A percentile compares a stretch with the other conserved stretches of the same genome.
Evolutionary conservation across 1,140 invertebrate species (phyloP).

Genomic region (Stratiolaelaps scimitus): DNA sequence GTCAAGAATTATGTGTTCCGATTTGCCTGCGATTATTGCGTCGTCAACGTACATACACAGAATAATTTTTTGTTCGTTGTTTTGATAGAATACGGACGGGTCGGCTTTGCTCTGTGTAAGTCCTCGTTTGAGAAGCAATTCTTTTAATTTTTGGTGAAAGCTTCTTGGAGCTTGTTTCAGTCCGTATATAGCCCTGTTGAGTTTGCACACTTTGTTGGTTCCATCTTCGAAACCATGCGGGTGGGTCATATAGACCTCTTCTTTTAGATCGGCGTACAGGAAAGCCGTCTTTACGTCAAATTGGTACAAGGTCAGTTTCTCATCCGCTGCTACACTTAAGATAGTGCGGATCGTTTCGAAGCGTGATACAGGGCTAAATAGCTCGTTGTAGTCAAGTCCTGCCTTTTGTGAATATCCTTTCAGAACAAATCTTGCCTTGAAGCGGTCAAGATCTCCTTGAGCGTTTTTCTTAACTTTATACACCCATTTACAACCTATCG

Average conservation of each 20-base stretch:
- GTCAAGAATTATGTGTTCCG: not conserved
- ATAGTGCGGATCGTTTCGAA: slow-evolving; percentile 7
- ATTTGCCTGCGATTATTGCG: not conserved
- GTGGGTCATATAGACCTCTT: slow-evolving; percentile 31
- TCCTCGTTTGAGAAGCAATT: not conserved
- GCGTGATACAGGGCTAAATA: slow-evolving; percentile 38
- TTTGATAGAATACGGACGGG: too few relatives aligned
- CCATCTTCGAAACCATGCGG: slow-evolving; percentile 30
- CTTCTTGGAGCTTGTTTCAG: slow-evolving; percentile 9
- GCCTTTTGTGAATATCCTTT: slow-evolving; percentile 39
- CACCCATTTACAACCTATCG: not conserved
- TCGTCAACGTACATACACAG: too few relatives aligned
- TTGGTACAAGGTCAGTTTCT: not conserved
- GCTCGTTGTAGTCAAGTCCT: slow-evolving; percentile 40
- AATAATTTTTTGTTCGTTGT: too few relatives aligned
- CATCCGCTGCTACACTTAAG: slow-evolving; percentile 10
- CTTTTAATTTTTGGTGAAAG: too few relatives aligned
- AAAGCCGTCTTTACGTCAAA: slow-evolving; percentile 20
- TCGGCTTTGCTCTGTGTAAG: too few relatives aligned
- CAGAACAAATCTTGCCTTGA: slow-evolving; percentile 36
- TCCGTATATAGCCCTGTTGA: slow-evolving; percentile 31
- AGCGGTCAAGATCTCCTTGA: too few relatives aligned
- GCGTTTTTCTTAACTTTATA: not conserved
- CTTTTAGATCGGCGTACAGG: slow-evolving; percentile 27
- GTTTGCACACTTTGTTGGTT: too few relatives aligned